phyloP scores from a whole-genome alignment of 1,140 invertebrate genomes.

The Procambarus clarkii region DNA sequence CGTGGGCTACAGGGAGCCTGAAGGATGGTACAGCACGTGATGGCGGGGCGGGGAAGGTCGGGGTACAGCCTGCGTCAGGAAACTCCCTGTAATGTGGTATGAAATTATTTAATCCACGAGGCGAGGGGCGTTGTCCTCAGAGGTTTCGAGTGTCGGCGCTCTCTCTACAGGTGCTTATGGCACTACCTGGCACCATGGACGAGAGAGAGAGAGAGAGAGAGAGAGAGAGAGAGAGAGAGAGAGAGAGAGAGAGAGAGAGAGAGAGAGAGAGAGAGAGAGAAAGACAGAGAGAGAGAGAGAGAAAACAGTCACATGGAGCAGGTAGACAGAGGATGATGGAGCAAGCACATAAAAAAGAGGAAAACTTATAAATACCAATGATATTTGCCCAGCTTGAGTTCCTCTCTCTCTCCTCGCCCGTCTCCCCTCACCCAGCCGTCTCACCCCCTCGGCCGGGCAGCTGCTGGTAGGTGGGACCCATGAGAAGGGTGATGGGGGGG shows the following conservation, averaged over 20 bases:
- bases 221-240: background rate
- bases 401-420: background rate
- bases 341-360: background rate
- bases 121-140: too few species aligned
- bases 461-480: background rate
- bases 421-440: background rate
- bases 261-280: background rate
- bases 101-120: too few species aligned
- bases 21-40: too few species aligned
- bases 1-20: too few species aligned
- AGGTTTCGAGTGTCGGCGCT: too few species aligned
- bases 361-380: background rate
- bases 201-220: background rate
- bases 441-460: background rate
- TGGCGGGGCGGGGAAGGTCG: too few species aligned
- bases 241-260: background rate
- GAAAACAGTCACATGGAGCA: background rate
- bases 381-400: background rate
- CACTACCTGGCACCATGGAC: background rate
- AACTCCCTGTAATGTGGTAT: too few species aligned
- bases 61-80: too few species aligned
- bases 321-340: conserved; percentile 13
- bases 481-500: background rate
- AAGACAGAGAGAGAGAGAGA: background rate
- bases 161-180: too few species aligned